These are phyloP conservation scores for Tetragonula clypearis DNA, from an alignment of 1,140 invertebrate genomes.

Conservation along the genomic window DNA sequence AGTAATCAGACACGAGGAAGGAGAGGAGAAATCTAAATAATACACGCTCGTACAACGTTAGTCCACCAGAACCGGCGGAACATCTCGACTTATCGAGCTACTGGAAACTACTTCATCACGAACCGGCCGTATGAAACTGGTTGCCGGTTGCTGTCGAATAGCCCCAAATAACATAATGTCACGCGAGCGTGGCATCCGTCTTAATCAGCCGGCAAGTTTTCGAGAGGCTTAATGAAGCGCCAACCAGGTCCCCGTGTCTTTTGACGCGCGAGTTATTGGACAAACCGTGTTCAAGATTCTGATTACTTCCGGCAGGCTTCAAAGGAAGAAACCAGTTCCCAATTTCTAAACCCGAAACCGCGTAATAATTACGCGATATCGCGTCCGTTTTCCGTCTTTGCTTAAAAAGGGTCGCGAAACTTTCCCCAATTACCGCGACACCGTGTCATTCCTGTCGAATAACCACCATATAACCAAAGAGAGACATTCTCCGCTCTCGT, in stretches of 20 bases:
- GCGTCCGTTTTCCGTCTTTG: constrained; percentile 17
- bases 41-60: not conserved
- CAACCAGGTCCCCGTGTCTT: constrained; percentile 62
- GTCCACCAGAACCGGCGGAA: not conserved
- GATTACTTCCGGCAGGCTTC: constrained; percentile 67
- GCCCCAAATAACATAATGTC: not conserved
- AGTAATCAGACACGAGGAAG: not conserved
- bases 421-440: constrained; percentile 19
- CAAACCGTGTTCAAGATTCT: constrained; percentile 69
- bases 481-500: not conserved
- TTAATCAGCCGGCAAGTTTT: constrained; percentile 60
- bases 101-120: not conserved
- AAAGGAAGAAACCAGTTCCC: constrained; percentile 55
- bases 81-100: not conserved
- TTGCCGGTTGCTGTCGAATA: not conserved
- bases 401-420: not conserved
- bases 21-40: not conserved
- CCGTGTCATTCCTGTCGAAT: not conserved
- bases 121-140: not conserved
- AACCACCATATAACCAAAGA: not conserved
- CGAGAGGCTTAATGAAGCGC: constrained; percentile 65
- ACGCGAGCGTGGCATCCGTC: not conserved
- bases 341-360: constrained; percentile 54
- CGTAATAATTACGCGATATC: constrained; percentile 64
- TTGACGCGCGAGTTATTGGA: constrained; percentile 66